A percentile compares a stretch with the other conserved stretches of the same genome.
Conservation (phyloP, 2,797 vertebrate species). For the Carapus acus region DNA sequence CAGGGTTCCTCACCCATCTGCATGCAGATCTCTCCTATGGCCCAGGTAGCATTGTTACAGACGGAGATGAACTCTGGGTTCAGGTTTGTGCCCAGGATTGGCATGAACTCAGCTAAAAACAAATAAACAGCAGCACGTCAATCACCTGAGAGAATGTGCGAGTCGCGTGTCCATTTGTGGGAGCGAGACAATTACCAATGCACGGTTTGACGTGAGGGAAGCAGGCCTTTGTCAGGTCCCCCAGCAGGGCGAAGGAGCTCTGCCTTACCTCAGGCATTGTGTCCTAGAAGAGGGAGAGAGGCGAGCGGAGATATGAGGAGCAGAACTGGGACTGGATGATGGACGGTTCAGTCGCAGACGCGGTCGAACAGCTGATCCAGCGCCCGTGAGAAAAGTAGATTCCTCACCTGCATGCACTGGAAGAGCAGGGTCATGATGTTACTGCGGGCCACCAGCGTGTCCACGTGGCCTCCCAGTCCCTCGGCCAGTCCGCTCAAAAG, state of each 20-base stretch:
- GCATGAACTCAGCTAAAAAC: constrained; percentile 87
- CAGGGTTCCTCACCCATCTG: constrained; percentile 83
- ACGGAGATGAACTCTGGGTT: constrained; percentile 95
- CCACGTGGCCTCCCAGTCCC: constrained; percentile 84
- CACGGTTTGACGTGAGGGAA: constrained; percentile 92
- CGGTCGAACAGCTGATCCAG: too few relatives aligned
- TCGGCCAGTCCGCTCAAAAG: constrained; percentile 89
- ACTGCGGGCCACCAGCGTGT: constrained; percentile 86
- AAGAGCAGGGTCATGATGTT: constrained; percentile 93
- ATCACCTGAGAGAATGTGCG: neutral
- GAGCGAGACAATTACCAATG: constrained; percentile 72
- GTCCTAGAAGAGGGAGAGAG: constrained; percentile 69
- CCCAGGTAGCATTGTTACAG: constrained; percentile 94
- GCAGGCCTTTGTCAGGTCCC: constrained; percentile 91
- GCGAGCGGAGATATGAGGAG: too few relatives aligned
- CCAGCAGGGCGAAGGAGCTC: constrained; percentile 89
- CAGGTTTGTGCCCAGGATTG: constrained; percentile 89
- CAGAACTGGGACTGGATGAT: constrained; percentile 6
- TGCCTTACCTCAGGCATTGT: constrained; percentile 93
- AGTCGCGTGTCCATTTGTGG: neutral
- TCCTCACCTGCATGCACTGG: constrained; percentile 91
- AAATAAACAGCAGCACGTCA: constrained; percentile 3
- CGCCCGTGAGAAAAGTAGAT: too few relatives aligned
- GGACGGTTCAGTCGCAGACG: too few relatives aligned
- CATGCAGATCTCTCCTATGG: constrained; percentile 95